Conservation (phyloP, 2,113 vertebrate genomes). For the Conger conger region DNA sequence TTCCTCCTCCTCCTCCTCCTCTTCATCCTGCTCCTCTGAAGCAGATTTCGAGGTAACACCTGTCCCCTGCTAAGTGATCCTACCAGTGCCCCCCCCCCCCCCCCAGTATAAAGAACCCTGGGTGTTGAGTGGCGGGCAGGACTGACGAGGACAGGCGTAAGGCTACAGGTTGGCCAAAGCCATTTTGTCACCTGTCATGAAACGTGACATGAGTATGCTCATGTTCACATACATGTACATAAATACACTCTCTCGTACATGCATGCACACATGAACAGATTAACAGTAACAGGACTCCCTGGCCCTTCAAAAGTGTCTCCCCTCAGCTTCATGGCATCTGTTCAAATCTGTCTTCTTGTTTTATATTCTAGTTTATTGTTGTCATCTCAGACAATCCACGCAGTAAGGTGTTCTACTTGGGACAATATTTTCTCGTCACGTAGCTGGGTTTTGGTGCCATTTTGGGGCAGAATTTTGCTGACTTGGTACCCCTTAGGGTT, state of each 20-base stretch:
- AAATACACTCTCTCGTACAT: conserved; percentile 3
- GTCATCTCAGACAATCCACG: background rate
- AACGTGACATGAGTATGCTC: background rate
- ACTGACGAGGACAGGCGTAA: background rate
- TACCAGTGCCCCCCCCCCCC: background rate
- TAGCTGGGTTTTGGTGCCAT: background rate
- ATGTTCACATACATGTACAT: background rate
- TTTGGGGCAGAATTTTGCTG: background rate
- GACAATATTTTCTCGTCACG: background rate
- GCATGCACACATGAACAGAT: background rate
- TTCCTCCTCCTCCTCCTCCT: conserved; percentile 93
- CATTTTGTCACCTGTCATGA: conserved; percentile 1
- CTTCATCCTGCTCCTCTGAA: conserved; percentile 89
- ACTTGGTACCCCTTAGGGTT: background rate
- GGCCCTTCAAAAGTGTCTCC: background rate
- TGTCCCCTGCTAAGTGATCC: background rate
- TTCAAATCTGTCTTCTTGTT: background rate
- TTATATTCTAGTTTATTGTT: background rate
- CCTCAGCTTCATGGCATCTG: background rate
- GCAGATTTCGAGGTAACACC: conserved; percentile 83
- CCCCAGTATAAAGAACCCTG: background rate
- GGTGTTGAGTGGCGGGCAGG: background rate
- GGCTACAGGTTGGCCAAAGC: background rate
- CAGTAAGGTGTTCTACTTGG: background rate
- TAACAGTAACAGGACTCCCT: background rate